Evolutionary conservation across 2,797 vertebrate species (phyloP).

Genomic region (Rhinatrema bivittatum): DNA sequence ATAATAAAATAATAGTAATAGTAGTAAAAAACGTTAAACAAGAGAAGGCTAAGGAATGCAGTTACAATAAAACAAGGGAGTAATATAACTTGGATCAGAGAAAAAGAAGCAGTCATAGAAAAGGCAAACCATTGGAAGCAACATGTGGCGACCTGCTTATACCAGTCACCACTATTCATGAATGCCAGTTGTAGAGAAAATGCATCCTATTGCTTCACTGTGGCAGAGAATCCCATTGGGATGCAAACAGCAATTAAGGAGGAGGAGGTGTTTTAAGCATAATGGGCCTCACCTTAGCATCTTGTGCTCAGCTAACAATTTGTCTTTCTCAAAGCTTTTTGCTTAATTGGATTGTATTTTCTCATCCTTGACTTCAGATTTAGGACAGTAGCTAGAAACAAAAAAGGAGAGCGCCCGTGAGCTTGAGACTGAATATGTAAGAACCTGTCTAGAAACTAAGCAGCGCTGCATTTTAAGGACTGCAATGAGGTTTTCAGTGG

Average conservation of each 20-base stretch:
- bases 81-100: too few relatives aligned
- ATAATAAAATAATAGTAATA: too few relatives aligned
- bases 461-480: neutral
- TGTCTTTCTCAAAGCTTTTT: slow-evolving; percentile 29
- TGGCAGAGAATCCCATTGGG: slow-evolving; percentile 1
- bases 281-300: slow-evolving; percentile 12
- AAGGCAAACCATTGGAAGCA: slow-evolving; percentile 5
- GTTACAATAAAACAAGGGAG: too few relatives aligned
- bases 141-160: slow-evolving; percentile 37
- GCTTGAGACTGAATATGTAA: slow-evolving; percentile 9
- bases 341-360: slow-evolving; percentile 19
- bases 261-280: slow-evolving; percentile 16
- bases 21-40: too few relatives aligned
- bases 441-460: slow-evolving; percentile 1
- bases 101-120: slow-evolving; percentile 3
- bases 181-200: slow-evolving; percentile 26
- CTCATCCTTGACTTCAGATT: slow-evolving; percentile 6
- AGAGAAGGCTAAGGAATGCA: too few relatives aligned
- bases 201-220: slow-evolving; percentile 21
- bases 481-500: too few relatives aligned
- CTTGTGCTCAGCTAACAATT: slow-evolving; percentile 18
- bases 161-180: neutral
- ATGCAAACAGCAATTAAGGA: slow-evolving; percentile 20
- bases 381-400: slow-evolving; percentile 17
- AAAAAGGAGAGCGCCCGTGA: neutral